Conservation (phyloP, 2,888 invertebrate species). For the Siphlonurus alternatus region DNA sequence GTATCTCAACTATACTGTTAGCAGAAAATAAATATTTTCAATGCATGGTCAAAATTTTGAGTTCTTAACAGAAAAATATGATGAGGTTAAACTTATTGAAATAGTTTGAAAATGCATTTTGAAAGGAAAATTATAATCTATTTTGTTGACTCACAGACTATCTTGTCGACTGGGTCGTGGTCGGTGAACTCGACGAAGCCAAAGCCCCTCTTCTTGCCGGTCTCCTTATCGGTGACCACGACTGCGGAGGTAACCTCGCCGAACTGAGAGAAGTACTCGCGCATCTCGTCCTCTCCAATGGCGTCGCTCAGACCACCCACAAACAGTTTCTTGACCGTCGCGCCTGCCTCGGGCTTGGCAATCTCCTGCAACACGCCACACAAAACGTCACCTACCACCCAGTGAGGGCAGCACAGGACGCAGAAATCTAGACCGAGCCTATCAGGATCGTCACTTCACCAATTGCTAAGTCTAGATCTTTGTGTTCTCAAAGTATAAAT, state of each 20-base stretch:
- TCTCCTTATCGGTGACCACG: constrained; percentile 32
- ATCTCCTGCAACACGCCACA: constrained; percentile 19
- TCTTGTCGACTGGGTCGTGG: constrained; percentile 38
- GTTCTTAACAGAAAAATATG: too few species aligned
- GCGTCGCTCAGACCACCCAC: constrained; percentile 37
- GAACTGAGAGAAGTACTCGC: constrained; percentile 24
- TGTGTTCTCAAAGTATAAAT: not conserved
- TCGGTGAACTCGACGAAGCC: constrained; percentile 39
- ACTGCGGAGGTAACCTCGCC: constrained; percentile 30
- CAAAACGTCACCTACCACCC: not conserved
- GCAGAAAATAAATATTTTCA: too few species aligned
- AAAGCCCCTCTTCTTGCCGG: constrained; percentile 36
- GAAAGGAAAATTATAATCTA: too few species aligned
- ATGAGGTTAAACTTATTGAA: too few species aligned
- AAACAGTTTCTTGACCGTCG: constrained; percentile 35
- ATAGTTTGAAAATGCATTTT: too few species aligned
- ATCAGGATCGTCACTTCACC: too few species aligned
- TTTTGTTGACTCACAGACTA: constrained; percentile 33
- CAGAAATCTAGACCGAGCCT: too few species aligned
- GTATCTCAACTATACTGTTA: too few species aligned
- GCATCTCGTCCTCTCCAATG: constrained; percentile 31
- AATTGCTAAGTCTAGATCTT: too few species aligned
- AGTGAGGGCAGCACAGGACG: too few species aligned
- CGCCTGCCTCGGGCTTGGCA: constrained; percentile 31
- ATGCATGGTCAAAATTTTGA: too few species aligned